Evolutionary conservation across 1,140 invertebrate species (phyloP).

Genomic region (Saccostrea cuccullata): DNA sequence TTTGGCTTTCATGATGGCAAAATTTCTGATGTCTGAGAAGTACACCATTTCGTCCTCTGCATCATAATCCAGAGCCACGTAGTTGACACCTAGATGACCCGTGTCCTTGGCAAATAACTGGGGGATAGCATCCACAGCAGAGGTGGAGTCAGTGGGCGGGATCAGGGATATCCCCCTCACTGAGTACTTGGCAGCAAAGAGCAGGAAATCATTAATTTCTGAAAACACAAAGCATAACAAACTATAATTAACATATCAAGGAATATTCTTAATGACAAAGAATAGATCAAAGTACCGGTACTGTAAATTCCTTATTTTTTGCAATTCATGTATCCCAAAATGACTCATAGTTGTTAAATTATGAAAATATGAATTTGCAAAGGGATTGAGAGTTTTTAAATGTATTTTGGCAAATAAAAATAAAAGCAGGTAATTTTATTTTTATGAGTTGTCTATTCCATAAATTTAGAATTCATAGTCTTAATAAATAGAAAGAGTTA

Average conservation of each 20-base stretch:
- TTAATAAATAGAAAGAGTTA: not conserved
- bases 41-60: constrained; percentile 93
- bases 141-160: constrained; percentile 79
- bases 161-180: constrained; percentile 96
- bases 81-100: constrained; percentile 87
- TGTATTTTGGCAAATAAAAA: no score
- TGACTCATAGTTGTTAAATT: no score
- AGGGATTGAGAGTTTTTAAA: no score
- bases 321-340: not conserved
- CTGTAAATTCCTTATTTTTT: no score
- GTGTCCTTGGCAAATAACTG: constrained; percentile 82
- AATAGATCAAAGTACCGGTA: not conserved
- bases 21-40: constrained; percentile 97
- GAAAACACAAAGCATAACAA: constrained; percentile 59
- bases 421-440: no score
- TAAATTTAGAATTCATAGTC: not conserved
- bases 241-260: not conserved
- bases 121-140: constrained; percentile 90
- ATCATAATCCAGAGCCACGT: constrained; percentile 98
- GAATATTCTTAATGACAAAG: no score
- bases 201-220: constrained; percentile 93
- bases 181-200: constrained; percentile 98
- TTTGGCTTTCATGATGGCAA: constrained; percentile 95
- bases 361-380: no score
- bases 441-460: no score